A percentile compares a stretch with the other conserved stretches of the same genome.
phyloP scores from a whole-genome alignment of 2,113 vertebrate species.

The Macrotis lagotis region DNA sequence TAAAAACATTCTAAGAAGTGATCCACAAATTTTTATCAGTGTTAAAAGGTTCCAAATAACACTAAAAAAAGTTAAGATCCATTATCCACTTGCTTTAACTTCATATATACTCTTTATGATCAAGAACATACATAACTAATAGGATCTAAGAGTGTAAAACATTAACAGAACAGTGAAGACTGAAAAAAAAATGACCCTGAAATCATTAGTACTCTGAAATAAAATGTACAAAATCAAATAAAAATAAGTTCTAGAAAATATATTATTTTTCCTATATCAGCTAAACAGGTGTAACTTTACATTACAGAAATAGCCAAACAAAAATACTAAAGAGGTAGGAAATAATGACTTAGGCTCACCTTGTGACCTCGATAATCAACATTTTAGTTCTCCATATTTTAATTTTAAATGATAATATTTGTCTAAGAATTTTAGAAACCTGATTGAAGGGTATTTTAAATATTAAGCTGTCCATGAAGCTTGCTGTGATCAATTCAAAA shows the following conservation, averaged over 20 bases:
- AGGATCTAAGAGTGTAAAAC: constrained; percentile 29
- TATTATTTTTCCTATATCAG: constrained; percentile 9
- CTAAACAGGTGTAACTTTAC: constrained; percentile 43
- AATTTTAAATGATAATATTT: constrained; percentile 29
- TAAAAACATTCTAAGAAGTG: neutral
- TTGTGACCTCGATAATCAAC: constrained; percentile 38
- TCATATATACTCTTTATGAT: constrained; percentile 12
- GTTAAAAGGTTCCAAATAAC: neutral
- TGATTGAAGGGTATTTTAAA: constrained; percentile 32
- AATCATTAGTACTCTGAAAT: constrained; percentile 33
- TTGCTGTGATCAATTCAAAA: constrained; percentile 22
- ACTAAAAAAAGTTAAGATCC: neutral
- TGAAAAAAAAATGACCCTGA: constrained; percentile 37
- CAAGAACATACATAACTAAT: neutral
- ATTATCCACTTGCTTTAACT: constrained; percentile 32
- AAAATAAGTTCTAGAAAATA: constrained; percentile 39
- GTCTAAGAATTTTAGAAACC: constrained; percentile 40
- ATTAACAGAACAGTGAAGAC: neutral
- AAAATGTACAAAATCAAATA: constrained; percentile 11
- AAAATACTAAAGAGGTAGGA: constrained; percentile 8
- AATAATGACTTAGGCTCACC: neutral
- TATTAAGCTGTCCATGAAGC: neutral
- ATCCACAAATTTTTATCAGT: neutral
- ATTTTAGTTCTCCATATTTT: constrained; percentile 38
- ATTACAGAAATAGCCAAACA: neutral